phyloP scores from a whole-genome alignment of 2,113 vertebrate genomes.

The Psittacula cyanocephala region DNA sequence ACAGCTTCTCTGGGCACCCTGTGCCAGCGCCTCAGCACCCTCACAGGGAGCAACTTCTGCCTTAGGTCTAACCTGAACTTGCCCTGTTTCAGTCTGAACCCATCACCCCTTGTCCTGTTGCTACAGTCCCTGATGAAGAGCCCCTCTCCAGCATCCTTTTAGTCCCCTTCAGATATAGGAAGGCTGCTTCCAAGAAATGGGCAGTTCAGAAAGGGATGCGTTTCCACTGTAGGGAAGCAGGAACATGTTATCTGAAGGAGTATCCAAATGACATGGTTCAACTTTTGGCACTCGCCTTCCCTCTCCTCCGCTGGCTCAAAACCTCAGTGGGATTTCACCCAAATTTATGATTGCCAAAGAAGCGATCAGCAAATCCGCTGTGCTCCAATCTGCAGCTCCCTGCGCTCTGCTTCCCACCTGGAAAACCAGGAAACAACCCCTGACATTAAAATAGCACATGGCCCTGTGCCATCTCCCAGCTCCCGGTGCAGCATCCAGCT shows the following conservation, averaged over 20 bases:
- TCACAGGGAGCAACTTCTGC: neutral
- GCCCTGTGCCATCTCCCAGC: neutral
- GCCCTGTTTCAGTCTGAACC: neutral
- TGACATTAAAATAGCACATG: fast-evolving
- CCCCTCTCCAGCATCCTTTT: neutral
- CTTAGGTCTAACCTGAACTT: neutral
- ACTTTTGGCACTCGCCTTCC: neutral
- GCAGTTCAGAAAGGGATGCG: neutral
- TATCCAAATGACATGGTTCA: neutral
- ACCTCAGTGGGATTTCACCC: neutral
- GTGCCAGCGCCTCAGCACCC: neutral
- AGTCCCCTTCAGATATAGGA: neutral
- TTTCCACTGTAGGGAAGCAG: neutral
- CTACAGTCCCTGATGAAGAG: no score
- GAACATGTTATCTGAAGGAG: neutral
- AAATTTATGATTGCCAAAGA: neutral
- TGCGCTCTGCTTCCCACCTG: neutral
- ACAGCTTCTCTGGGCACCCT: no score
- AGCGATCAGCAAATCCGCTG: neutral
- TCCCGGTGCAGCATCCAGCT: fast-evolving
- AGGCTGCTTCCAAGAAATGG: neutral
- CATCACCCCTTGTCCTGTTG: neutral
- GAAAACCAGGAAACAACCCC: neutral
- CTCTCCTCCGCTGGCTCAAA: neutral
- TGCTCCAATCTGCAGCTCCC: neutral